Percentiles rank a stretch among this genome's conserved stretches.
phyloP scores from a whole-genome alignment of 1,140 invertebrate species.

The Heliconius nattereri region DNA sequence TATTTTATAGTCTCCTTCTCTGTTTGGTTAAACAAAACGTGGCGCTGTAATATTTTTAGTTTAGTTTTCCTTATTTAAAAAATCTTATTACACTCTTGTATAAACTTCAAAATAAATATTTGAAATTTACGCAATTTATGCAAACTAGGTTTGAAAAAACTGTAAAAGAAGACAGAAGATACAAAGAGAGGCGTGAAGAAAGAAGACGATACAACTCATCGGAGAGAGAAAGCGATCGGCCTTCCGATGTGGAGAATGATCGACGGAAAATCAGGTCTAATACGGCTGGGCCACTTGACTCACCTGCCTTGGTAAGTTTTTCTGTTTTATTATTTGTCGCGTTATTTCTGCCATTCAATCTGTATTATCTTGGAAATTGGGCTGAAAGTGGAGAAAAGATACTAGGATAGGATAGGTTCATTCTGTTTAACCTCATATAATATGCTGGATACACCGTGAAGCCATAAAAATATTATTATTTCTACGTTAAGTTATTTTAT shows the following conservation, averaged over 20 bases:
- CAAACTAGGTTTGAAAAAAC: slow-evolving; percentile 59
- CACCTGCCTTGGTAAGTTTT: slow-evolving; percentile 68
- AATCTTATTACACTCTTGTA: no score
- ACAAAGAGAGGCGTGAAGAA: slow-evolving; percentile 62
- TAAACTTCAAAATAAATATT: background rate
- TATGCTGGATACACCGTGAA: no score
- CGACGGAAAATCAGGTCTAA: slow-evolving; percentile 60
- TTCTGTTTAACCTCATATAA: no score
- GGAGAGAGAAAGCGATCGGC: slow-evolving; percentile 68
- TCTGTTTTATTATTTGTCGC: background rate
- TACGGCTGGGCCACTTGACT: slow-evolving; percentile 63
- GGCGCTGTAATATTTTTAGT: no score
- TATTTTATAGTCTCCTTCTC: no score
- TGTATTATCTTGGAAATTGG: no score
- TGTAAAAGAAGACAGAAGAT: slow-evolving; percentile 61
- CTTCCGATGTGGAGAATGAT: slow-evolving; percentile 65
- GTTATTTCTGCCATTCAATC: background rate
- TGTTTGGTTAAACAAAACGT: no score
- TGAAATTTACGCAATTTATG: background rate
- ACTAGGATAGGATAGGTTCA: no score
- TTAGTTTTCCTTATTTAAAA: no score
- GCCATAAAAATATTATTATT: no score
- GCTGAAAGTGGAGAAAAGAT: no score
- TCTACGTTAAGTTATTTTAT: no score
- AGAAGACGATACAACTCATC: slow-evolving; percentile 63